phyloP scores from a whole-genome alignment of 1,140 invertebrate genomes.

The Octopus bimaculoides region DNA sequence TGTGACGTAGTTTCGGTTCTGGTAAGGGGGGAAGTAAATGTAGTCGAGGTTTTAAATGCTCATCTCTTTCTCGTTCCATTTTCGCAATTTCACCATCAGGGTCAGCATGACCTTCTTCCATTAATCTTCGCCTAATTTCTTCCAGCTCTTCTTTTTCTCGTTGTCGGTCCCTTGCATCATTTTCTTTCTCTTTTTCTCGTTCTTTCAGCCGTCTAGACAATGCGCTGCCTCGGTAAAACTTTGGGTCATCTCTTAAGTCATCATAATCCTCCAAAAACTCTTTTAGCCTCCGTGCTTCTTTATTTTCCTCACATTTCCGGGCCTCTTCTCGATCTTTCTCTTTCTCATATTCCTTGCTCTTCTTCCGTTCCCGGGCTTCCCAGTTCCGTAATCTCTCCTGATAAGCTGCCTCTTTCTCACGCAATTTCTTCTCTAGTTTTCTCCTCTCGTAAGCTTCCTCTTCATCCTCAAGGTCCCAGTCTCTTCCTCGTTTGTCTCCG shows the following conservation, averaged over 20 bases:
- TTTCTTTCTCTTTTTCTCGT: slow-evolving; percentile 87
- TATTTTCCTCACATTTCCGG: slow-evolving; percentile 77
- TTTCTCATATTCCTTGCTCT: slow-evolving; percentile 88
- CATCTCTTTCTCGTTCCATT: slow-evolving; percentile 69
- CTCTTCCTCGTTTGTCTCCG: slow-evolving; percentile 14
- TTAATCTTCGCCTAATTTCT: slow-evolving; percentile 74
- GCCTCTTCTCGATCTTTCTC: slow-evolving; percentile 77
- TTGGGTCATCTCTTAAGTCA: slow-evolving; percentile 93
- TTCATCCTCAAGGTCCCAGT: slow-evolving; percentile 53
- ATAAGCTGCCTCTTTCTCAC: slow-evolving; percentile 92
- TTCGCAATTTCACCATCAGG: slow-evolving; percentile 79
- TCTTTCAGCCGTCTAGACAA: slow-evolving; percentile 83
- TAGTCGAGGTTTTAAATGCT: slow-evolving; percentile 74
- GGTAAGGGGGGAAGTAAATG: slow-evolving; percentile 33
- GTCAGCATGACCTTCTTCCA: slow-evolving; percentile 76
- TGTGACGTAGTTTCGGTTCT: slow-evolving; percentile 6
- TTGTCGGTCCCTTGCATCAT: slow-evolving; percentile 82
- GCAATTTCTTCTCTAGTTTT: slow-evolving; percentile 81
- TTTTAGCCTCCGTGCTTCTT: slow-evolving; percentile 89
- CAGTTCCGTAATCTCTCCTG: slow-evolving; percentile 78
- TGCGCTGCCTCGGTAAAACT: slow-evolving; percentile 77
- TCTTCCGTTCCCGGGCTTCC: slow-evolving; percentile 90
- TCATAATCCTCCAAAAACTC: slow-evolving; percentile 99
- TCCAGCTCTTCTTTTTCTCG: slow-evolving; percentile 91
- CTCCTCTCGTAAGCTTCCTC: slow-evolving; percentile 80